phyloP scores from a whole-genome alignment of 2,113 vertebrate species.

The Pseudopipra pipra region DNA sequence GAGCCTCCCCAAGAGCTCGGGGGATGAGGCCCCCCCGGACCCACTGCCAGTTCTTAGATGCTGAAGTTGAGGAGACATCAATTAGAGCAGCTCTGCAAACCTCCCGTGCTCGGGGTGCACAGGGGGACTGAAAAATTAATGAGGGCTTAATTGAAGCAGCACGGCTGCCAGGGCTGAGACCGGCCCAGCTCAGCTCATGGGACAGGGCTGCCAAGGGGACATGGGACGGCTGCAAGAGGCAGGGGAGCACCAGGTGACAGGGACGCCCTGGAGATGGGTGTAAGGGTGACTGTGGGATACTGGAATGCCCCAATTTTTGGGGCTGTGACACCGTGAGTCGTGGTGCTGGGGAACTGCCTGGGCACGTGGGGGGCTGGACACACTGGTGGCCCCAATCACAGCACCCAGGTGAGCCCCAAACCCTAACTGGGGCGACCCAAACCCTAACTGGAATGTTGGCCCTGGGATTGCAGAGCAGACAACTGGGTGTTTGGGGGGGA shows the following conservation, averaged over 20 bases:
- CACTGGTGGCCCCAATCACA: accelerated
- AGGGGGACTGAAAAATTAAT: conserved; percentile 20
- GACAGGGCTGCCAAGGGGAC: background rate
- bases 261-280: background rate
- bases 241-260: background rate
- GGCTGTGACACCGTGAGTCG: accelerated
- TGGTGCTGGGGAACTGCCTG: background rate
- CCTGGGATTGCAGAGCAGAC: background rate
- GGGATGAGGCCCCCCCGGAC: background rate
- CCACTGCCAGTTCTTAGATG: accelerated
- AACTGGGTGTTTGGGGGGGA: accelerated
- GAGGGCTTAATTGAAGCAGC: conserved; percentile 17
- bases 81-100: background rate
- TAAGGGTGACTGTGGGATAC: accelerated
- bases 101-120: background rate
- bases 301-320: accelerated
- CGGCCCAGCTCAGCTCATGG: background rate
- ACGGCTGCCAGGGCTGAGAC: background rate
- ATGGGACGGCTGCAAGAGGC: accelerated
- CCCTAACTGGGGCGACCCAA: background rate
- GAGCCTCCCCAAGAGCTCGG: accelerated
- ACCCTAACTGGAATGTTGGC: accelerated
- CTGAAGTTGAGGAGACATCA: background rate
- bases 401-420: background rate
- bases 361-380: accelerated